phyloP scores from a whole-genome alignment of 2,888 invertebrate species.

The Anarsia innoxiella region DNA sequence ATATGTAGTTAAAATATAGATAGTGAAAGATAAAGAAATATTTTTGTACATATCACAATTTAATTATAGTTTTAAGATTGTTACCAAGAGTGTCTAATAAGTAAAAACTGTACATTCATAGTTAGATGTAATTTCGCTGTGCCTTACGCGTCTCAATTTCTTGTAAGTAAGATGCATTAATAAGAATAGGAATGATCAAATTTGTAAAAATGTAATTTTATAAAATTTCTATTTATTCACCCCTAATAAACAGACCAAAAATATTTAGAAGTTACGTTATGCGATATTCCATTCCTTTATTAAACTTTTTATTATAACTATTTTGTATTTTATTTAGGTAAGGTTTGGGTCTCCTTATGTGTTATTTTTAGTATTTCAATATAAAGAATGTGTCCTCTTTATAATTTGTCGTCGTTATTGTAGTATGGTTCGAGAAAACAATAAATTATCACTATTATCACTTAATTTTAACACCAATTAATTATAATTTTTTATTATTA shows the following conservation, averaged over 20 bases:
- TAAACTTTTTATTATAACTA: conserved; percentile 18
- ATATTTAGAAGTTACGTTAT: too few species aligned
- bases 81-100: conserved; percentile 65
- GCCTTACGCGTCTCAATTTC: conserved; percentile 75
- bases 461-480: too few species aligned
- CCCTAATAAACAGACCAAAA: conserved; percentile 37
- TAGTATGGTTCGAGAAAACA: too few species aligned
- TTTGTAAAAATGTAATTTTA: conserved; percentile 59
- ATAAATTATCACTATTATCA: too few species aligned
- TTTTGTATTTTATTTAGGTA: background rate
- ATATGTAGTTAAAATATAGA: conserved; percentile 34
- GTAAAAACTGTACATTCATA: conserved; percentile 39
- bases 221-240: conserved; percentile 52
- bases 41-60: conserved; percentile 75
- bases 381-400: too few species aligned
- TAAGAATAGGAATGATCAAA: conserved; percentile 49
- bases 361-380: too few species aligned
- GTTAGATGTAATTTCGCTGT: conserved; percentile 69
- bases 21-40: conserved; percentile 57
- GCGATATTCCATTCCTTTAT: too few species aligned
- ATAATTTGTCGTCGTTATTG: too few species aligned
- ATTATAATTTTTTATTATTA: conserved; percentile 10
- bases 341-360: too few species aligned
- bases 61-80: conserved; percentile 50
- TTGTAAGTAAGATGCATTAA: conserved; percentile 51